These are phyloP conservation scores for Pseudomyrmex pallidus DNA, from an alignment of 1,140 invertebrate genomes.

Conservation along the genomic window DNA sequence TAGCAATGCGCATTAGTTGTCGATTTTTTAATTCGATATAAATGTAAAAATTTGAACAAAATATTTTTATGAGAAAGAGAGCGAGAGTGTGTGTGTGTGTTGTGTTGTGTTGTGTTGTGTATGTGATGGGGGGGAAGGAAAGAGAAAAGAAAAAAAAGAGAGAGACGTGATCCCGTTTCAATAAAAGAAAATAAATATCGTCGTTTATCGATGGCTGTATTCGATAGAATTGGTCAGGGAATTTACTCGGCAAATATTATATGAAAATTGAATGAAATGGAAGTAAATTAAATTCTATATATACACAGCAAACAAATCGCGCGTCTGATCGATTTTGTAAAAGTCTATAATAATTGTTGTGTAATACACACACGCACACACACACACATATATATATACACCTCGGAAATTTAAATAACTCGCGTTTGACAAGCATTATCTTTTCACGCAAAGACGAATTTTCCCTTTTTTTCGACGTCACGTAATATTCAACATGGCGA, in stretches of 20 bases:
- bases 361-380: conserved; percentile 17
- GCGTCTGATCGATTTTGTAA: conserved; percentile 41
- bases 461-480: no score
- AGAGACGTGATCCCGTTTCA: conserved; percentile 57
- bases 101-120: no score
- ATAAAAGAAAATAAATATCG: conserved; percentile 76
- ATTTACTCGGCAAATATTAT: conserved; percentile 71
- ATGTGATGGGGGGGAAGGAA: no score
- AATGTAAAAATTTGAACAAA: conserved; percentile 53
- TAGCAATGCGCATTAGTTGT: conserved; percentile 34
- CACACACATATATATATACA: not conserved
- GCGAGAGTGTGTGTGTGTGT: no score
- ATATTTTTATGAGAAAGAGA: conserved; percentile 39
- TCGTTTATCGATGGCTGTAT: conserved; percentile 67
- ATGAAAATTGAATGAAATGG: conserved; percentile 74
- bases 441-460: not conserved
- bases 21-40: conserved; percentile 25
- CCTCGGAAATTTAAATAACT: conserved; percentile 25
- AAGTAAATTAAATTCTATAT: conserved; percentile 65
- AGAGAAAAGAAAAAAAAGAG: no score
- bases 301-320: conserved; percentile 12
- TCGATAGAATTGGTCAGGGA: conserved; percentile 68
- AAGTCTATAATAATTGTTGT: conserved; percentile 43
- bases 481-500: no score
- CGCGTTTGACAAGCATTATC: conserved; percentile 16